Conservation (phyloP, 2,113 vertebrate genomes). For the Malurus cyaneus region DNA sequence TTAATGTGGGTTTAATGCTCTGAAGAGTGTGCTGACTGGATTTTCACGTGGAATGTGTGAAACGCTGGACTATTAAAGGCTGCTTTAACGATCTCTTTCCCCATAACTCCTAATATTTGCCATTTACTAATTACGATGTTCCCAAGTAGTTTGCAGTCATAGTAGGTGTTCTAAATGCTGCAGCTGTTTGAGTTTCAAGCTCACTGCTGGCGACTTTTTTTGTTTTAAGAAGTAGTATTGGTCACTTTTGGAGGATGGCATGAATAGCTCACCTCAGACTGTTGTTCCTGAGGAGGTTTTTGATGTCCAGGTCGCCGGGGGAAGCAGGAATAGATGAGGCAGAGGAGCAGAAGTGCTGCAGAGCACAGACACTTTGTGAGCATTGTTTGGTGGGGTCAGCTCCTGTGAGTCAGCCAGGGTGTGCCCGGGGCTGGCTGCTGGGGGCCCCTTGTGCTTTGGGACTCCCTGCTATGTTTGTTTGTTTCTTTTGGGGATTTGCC, state of each 20-base stretch:
- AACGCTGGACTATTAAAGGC: conserved; percentile 33
- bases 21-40: not conserved
- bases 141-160: conserved; percentile 3
- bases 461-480: not conserved
- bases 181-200: conserved; percentile 19
- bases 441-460: not conserved
- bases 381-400: not conserved
- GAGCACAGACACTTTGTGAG: not conserved
- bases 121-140: conserved; percentile 56
- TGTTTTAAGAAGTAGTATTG: not conserved
- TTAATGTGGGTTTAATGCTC: conserved; percentile 29
- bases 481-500: not conserved
- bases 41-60: not conserved
- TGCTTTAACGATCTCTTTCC: conserved; percentile 19
- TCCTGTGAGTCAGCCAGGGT: not conserved
- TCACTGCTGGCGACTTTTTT: not conserved
- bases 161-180: conserved; percentile 30
- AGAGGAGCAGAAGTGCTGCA: not conserved
- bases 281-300: not conserved
- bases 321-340: not conserved
- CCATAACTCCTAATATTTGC: conserved; percentile 64
- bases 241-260: not conserved
- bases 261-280: not conserved
- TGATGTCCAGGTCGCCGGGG: not conserved
- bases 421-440: not conserved